Base-by-base conservation (phyloP, 2,113 vertebrate species). In the Cettia cetti region DNA sequence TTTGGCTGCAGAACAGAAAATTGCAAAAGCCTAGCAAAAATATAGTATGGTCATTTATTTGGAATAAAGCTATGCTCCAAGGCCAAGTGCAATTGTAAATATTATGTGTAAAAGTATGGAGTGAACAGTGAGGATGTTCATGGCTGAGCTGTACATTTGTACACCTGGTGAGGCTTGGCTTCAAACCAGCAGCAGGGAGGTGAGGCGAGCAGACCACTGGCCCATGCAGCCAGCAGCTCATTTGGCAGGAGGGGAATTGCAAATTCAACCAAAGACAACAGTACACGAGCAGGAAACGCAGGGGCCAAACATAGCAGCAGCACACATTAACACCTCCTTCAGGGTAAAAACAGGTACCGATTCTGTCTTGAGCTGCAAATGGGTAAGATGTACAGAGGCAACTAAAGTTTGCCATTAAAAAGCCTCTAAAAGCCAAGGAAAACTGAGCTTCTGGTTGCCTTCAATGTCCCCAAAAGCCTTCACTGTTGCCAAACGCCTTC, bases 231-330 rank as follows among this genome's bases (percentile, higher is more conserved):
- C 70, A 65, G 78, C 1, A 0, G 84, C 66, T 93, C 50, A 20
- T 82, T 30, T 74, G 68, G 80, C 64, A 78, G 53, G 23, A 85
- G 23, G 16, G 26, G 44, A 89, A 89, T 31, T 95, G 47, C 76
- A 78, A 54, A 90, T 64, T 83, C 71, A 81, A 45, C 82, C 64
- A 78, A 91, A 90, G 72, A 74, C 47, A 86, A 86, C 71, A 83
- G 6, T 7, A 39, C 6, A 4, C 0, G 2, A 63, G 60, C 54
- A 83, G 82, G 49, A 93, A 95, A 71, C 0, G 0, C 0, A 1
- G 59, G 54, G 44, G 53, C 66, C 21, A 35, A 90, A 75, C 53
- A 35, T 35, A 66, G 79, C 1, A 66, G 44, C 1, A 1, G 56
- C 23, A 54, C 31, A 42, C 0, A 0, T 66, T 33, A 59, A 74